Conservation (phyloP, 1,140 invertebrate species). For the Aphelenchoides besseyi region DNA sequence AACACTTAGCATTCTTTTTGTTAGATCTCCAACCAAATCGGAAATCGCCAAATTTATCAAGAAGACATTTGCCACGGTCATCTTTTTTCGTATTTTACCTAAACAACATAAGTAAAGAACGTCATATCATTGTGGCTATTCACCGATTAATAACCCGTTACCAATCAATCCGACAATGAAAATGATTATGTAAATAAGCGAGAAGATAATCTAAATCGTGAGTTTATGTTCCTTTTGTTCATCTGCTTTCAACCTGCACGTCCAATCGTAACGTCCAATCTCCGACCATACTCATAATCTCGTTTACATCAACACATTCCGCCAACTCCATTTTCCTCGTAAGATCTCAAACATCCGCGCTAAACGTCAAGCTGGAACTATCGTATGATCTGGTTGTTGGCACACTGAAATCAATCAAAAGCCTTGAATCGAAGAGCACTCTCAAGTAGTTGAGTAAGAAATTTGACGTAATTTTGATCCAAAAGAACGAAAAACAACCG, state of each 20-base stretch:
- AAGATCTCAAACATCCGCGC: too few relatives aligned
- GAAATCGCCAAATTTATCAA: constrained; percentile 61
- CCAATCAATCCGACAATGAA: constrained; percentile 60
- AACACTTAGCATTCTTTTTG: neutral
- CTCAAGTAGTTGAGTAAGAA: too few relatives aligned
- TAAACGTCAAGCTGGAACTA: too few relatives aligned
- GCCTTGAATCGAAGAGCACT: too few relatives aligned
- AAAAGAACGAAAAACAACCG: too few relatives aligned
- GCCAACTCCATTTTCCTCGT: neutral
- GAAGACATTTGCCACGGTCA: constrained; percentile 59
- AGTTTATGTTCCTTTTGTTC: neutral
- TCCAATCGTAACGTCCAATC: constrained; percentile 54
- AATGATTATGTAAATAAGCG: constrained; percentile 52
- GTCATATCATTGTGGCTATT: neutral
- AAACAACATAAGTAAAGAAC: neutral
- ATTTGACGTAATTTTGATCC: too few relatives aligned
- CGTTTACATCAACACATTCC: constrained; percentile 50
- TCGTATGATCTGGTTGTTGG: too few relatives aligned
- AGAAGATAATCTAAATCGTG: constrained; percentile 53
- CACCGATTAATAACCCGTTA: constrained; percentile 57
- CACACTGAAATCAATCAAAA: too few relatives aligned
- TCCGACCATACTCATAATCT: constrained; percentile 43
- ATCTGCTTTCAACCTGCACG: constrained; percentile 40
- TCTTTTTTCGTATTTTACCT: constrained; percentile 46
- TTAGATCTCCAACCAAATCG: constrained; percentile 46